Base-by-base conservation (phyloP, 2,797 vertebrate species). In the Acanthiza pusilla region DNA sequence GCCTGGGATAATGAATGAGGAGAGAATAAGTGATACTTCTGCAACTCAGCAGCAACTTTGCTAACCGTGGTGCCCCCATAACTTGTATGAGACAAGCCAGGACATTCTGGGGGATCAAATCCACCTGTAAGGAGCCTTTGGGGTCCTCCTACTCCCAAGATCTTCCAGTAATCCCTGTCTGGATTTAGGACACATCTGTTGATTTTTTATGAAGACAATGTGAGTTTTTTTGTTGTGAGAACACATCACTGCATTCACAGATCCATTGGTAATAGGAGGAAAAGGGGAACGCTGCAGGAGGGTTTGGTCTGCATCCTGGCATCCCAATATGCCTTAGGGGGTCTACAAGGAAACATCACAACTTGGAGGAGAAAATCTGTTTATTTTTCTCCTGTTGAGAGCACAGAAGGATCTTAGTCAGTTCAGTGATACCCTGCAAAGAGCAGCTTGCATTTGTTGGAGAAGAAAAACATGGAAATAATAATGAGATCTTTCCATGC, bases 31-130 rank as follows among this genome's bases (percentile, higher is more conserved):
- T 29, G 71, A 68, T 26, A 16, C 7, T 65, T 74, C 48, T 36
- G 38, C 55, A 88, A 57, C 67, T 70, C 72, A 62, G 45, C 48
- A 76, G 57, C 30, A 77, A 16, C 60, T 76, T n/a, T 70, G 63
- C 45, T 51, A 10, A 88, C 65, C 1, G 0, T 12, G 17, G 11
- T 22, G 21, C 13, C 19, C 30, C 8, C 0, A 0, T 5, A 29
- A 55, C 23, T 70, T 48, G 16, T n/a, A 26, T 32, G 26, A 78
- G 36, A 55, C 29, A 47, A 89, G 12, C 5, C 51, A 50, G 57
- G 57, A 54, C 0, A 9, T 43, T 85, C 20, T 25, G 1, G 2
- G 32, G 27, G 5, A 4, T 45, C 54, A 84, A 29, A 20, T 5
- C 10, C 30, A 84, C 17, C n/a, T 29, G 21, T 21, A 53, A 82